Base-by-base conservation (phyloP, 2,888 invertebrate species). In the Drosophila emarginata region DNA sequence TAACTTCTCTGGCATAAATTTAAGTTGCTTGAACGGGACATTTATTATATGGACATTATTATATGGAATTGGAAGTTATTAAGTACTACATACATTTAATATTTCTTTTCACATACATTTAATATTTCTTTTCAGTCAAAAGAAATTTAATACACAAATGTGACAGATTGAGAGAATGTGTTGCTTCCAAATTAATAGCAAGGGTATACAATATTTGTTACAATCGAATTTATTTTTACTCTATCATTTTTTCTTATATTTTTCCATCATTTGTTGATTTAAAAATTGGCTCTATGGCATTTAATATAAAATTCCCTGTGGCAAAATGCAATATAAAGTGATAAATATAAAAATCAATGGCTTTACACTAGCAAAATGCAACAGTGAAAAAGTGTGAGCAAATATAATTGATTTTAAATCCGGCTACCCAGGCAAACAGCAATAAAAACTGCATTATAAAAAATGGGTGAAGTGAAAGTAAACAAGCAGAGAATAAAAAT, bases 351-450 rank as follows among this genome's bases (percentile, higher is more conserved):
- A 72, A 62, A 45, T 63, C 39, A 62, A 63, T 66, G 59, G 7
- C 6, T 57, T 65, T 59, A 39, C 72, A 57, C 60, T 59, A 71
- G 39, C 59, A 40, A 36, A 58, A 11, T 28, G n/a, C 36, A 14
- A 37, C 18, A 50, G 14, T n/a, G 7, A 58, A 39, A 45, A 54
- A 64, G 37, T 45, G 50, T 32, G 12, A 60, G 32, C 45, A 59
- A 59, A 52, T 51, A 63, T 72, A 72, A 72, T 72, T 72, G 66
- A 67, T 72, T 72, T 72, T 72, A 63, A 72, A 63, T 72, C 60
- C 66, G 56, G 15, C 15, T 12, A 14, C 39, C 51, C 12, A 14
- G 28, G 40, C 50, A 39, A 62, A 37, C 21, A 51, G 53, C 32
- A 32, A 32, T 9, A 60, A 37, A 64, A 63, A 69, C 37, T 56